Percentiles rank a stretch among this genome's conserved stretches.
Conservation (phyloP, 2,888 invertebrate genomes). For the Aquatica leii region DNA sequence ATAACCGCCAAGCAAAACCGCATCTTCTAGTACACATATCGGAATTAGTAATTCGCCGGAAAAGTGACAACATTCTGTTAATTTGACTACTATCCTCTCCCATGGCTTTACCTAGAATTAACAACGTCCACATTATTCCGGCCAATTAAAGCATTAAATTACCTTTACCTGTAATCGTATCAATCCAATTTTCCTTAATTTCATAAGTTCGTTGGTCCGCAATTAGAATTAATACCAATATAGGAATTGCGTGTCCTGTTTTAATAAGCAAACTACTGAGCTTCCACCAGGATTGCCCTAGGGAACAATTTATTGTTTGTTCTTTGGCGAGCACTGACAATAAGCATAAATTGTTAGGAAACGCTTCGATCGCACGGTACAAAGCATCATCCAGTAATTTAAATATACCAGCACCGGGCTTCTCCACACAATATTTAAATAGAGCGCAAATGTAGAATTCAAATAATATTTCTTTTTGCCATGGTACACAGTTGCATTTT, state of each 20-base stretch:
- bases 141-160: no score
- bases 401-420: conserved; percentile 56
- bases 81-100: conserved; percentile 49
- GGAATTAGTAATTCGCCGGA: conserved; percentile 52
- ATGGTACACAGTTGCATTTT: conserved; percentile 47
- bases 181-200: conserved; percentile 50
- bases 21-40: conserved; percentile 61
- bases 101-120: conserved; percentile 48
- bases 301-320: conserved; percentile 56
- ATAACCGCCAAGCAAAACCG: conserved; percentile 70
- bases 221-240: conserved; percentile 61
- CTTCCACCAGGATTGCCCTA: conserved; percentile 65
- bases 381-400: conserved; percentile 59
- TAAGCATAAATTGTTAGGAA: conserved; percentile 68
- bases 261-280: conserved; percentile 60
- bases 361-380: conserved; percentile 59
- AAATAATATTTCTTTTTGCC: conserved; percentile 59
- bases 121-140: not conserved
- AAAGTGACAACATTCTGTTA: conserved; percentile 56
- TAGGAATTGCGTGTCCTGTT: conserved; percentile 60
- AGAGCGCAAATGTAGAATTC: conserved; percentile 59
- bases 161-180: conserved; percentile 57
- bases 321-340: conserved; percentile 63
- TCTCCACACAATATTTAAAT: conserved; percentile 52
- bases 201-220: conserved; percentile 53